Base-by-base conservation (phyloP, 2,797 vertebrate genomes). In the Chiroxiphia lanceolata region DNA sequence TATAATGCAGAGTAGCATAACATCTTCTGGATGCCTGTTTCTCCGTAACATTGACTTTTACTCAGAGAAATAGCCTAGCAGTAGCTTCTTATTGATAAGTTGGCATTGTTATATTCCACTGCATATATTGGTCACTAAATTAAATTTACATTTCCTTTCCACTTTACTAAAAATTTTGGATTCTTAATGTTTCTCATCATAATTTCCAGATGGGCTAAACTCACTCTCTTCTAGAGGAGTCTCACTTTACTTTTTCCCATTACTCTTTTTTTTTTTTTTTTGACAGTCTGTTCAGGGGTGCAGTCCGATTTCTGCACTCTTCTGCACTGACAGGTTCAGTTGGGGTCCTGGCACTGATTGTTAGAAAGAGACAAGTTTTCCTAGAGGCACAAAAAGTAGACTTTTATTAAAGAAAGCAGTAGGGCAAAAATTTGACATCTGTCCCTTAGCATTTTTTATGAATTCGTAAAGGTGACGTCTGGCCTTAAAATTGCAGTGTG, bases 361-460 rank as follows among this genome's bases (percentile, higher is more conserved):
- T 92, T 83, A 84, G 90, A 93, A 93, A 82, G 68, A 94, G 59
- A 94, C 34, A 96, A 54, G 72, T 76, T 87, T 95, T 95, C 83
- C 94, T 63, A 95, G 78, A 60, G 91, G 77, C 83, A 90, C 36
- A 76, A 83, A 90, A 93, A 53, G 26, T 67, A 90, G 63, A 74
- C 33, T 92, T 95, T 76, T 79, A 70, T 89, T 86, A 59, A 93
- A 91, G 77, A 96, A 92, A 57, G 38, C 19, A 91, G 57, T 50
- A 91, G 78, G 93, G n/a, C 38, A 96, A 96, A 91, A 54, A 50
- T 36, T 87, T 72, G 63, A 84, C 36, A 76, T 89, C 47, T 89
- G 38, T 90, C 64, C 63, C 53, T 80, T 96, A 87, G 77, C 2
- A 71, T 92, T 92, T 96, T 93, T 93, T 36, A 94, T 89, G 16